Evolutionary conservation across 2,113 vertebrate species (phyloP).

Genomic region (Eurypyga helias): DNA sequence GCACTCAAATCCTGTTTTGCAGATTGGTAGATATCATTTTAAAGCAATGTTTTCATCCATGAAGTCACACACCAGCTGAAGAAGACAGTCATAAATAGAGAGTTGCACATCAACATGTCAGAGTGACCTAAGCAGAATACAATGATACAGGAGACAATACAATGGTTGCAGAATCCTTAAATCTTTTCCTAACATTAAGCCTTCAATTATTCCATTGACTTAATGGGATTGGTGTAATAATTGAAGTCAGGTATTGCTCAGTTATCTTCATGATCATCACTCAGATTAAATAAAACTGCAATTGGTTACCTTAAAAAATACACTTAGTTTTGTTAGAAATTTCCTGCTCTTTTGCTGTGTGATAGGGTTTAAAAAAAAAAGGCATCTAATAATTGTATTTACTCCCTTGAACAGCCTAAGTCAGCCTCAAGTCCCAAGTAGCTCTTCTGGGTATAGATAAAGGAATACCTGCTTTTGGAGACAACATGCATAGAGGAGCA

Average conservation of each 20-base stretch:
- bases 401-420: background rate
- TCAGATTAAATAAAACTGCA: background rate
- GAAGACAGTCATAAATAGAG: background rate
- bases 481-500: background rate
- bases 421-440: background rate
- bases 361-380: background rate
- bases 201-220: background rate
- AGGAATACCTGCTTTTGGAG: background rate
- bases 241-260: background rate
- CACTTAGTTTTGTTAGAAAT: background rate
- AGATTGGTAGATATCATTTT: background rate
- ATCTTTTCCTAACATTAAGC: background rate
- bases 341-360: background rate
- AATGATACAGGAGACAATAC: background rate
- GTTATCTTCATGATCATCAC: background rate
- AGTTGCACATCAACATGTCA: background rate
- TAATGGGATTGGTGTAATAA: background rate
- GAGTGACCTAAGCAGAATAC: background rate
- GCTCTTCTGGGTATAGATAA: background rate
- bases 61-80: background rate
- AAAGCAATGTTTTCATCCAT: background rate
- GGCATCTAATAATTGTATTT: background rate
- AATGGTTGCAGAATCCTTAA: slow-evolving; percentile 9
- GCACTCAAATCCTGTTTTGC: background rate
- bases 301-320: background rate